phyloP scores from a whole-genome alignment of 2,113 vertebrate species.

The Colaptes auratus region DNA sequence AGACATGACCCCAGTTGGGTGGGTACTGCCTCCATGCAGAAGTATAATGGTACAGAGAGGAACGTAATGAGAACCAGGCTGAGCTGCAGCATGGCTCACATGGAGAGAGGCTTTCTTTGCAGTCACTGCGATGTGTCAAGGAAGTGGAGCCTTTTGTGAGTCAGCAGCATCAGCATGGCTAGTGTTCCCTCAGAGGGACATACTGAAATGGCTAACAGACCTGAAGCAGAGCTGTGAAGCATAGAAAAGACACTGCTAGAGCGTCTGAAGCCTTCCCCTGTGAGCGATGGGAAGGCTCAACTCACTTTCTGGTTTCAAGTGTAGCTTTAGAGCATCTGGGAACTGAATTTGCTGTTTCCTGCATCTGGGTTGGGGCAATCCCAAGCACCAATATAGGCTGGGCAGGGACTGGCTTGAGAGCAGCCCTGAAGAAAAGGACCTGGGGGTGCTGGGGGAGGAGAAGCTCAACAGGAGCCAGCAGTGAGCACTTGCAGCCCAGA shows the following conservation, averaged over 20 bases:
- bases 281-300: background rate
- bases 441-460: no score
- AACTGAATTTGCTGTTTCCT: background rate
- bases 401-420: no score
- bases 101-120: slow-evolving; percentile 13
- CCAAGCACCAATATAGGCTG: no score
- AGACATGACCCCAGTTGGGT: slow-evolving; percentile 42
- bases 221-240: background rate
- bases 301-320: background rate
- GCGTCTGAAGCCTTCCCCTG: background rate
- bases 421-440: no score
- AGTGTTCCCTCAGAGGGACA: background rate
- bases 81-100: slow-evolving; percentile 13
- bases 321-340: background rate
- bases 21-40: slow-evolving; percentile 1
- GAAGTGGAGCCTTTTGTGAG: slow-evolving; percentile 47
- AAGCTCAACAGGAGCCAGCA: no score
- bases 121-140: slow-evolving; percentile 46
- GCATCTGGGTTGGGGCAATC: no score
- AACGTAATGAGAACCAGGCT: slow-evolving; percentile 57
- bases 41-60: background rate
- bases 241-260: background rate
- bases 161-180: background rate
- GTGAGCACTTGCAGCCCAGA: no score
- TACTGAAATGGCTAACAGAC: slow-evolving; percentile 43